Conservation (phyloP, 2,888 invertebrate species). For the Odontocolon sp. region DNA sequence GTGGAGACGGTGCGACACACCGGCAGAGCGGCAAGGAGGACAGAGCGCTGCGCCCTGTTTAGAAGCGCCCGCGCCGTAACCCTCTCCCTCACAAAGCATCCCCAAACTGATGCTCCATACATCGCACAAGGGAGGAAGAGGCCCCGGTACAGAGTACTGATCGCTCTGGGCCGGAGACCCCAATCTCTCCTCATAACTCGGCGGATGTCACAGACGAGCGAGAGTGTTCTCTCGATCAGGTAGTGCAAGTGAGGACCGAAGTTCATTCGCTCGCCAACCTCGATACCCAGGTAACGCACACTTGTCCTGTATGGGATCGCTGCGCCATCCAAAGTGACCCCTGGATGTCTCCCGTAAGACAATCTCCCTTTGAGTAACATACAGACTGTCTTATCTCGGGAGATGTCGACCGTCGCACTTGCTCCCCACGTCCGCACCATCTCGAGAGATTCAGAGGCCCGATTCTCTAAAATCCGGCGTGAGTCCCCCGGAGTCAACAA, state of each 20-base stretch:
- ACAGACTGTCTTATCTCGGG: too few relatives aligned
- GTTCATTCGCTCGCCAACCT: background rate
- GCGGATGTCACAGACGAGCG: conserved; percentile 21
- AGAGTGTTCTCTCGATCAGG: conserved; percentile 5
- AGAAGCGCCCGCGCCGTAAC: background rate
- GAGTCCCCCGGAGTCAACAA: background rate
- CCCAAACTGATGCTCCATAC: conserved; percentile 11
- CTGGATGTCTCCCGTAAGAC: background rate
- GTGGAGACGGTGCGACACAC: conserved; percentile 55
- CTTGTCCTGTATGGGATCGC: background rate
- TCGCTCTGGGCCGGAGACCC: conserved; percentile 17
- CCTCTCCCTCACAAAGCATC: background rate
- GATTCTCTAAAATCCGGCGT: background rate
- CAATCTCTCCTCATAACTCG: conserved; percentile 30
- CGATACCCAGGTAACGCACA: background rate
- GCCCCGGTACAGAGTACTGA: background rate
- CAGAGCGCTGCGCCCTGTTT: conserved; percentile 34
- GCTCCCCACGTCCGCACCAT: background rate
- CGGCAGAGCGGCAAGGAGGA: conserved; percentile 41
- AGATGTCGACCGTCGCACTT: background rate
- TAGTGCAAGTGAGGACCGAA: too few relatives aligned
- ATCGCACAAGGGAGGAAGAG: background rate
- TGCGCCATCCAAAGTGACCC: background rate
- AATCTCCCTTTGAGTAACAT: too few relatives aligned
- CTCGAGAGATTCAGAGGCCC: background rate